Evolutionary conservation across 1,140 invertebrate species (phyloP).

Genomic region (Lepidurus couesii): DNA sequence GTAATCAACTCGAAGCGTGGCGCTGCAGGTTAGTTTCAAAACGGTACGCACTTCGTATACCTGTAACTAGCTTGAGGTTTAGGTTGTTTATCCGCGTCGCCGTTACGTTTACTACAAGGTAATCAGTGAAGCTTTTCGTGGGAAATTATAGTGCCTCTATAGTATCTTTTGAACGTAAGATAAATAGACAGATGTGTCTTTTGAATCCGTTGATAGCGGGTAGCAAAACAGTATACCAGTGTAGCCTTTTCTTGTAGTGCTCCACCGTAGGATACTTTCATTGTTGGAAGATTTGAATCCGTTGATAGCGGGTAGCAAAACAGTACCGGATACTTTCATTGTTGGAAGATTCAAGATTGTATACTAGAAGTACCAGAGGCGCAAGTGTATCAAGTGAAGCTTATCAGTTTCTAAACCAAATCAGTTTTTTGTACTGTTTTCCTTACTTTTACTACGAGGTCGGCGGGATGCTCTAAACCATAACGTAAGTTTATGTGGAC

Average conservation of each 20-base stretch:
- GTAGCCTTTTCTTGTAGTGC: too few relatives aligned
- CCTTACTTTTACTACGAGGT: not conserved
- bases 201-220: not conserved
- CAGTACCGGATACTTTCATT: too few relatives aligned
- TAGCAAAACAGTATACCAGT: too few relatives aligned
- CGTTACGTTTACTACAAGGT: not conserved
- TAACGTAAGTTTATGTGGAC: conserved; percentile 12
- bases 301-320: too few relatives aligned
- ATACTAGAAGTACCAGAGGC: too few relatives aligned
- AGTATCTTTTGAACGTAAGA: not conserved
- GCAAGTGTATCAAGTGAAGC: too few relatives aligned
- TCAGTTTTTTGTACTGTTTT: not conserved
- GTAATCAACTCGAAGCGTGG: not conserved
- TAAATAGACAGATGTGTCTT: not conserved
- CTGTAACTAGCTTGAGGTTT: not conserved
- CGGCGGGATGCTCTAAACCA: not conserved
- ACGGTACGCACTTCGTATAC: not conserved
- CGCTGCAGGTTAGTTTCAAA: not conserved
- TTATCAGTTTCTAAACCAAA: not conserved
- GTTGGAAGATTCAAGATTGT: too few relatives aligned
- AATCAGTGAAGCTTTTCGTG: not conserved
- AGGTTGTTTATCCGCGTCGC: not conserved
- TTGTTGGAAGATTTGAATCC: too few relatives aligned
- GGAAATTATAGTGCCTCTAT: not conserved
- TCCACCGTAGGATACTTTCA: too few relatives aligned